Base-by-base conservation (phyloP, 2,797 vertebrate genomes). In the Enteromius unitaeniatus region DNA sequence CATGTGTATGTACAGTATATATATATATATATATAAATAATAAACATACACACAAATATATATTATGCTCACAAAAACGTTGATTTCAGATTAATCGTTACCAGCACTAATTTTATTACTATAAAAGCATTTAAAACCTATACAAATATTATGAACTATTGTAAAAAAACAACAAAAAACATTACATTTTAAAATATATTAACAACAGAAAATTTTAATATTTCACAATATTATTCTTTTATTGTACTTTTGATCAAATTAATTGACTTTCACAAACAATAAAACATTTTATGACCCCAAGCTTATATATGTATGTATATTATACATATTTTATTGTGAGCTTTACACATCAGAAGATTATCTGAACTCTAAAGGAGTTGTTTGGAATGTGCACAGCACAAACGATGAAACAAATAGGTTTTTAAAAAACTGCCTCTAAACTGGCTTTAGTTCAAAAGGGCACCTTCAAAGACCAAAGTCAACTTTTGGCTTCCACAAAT, bases 401-500 rank as follows among this genome's bases (percentile, higher is more conserved):
- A 42, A 69, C n/a, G 10, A 13, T 51, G 51, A 65, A 67, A 21
- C 45, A 42, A 65, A 81, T 79, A 67, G 40, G 7, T 65, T 31
- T 60, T 26, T 40, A 51, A 77, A 82, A 82, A 79, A 49, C 75
- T 6, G 17, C 40, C 26, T 55, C 67, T 78, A 19, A 84, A 72
- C 69, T 64, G 37, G 23, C 64, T 60, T 78, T 15, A 69, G 51
- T 68, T 78, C 72, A 69, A 49, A 78, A 85, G 74, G 58, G 67
- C 67, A 86, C 82, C 51, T 84, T 81, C 40, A 79, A 78, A 84
- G 84, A 86, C 75, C 58, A 84, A 85, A 84, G 78, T 15, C 23
- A 83, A 67, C 42, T 26, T 81, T 78, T 84, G 79, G 70, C 76
- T 62, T 1, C 7, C 26, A 28, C n/a, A 17, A 84, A 77, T 69